phyloP scores from a whole-genome alignment of 2,113 vertebrate species.

The Romanogobio albipinnatus region DNA sequence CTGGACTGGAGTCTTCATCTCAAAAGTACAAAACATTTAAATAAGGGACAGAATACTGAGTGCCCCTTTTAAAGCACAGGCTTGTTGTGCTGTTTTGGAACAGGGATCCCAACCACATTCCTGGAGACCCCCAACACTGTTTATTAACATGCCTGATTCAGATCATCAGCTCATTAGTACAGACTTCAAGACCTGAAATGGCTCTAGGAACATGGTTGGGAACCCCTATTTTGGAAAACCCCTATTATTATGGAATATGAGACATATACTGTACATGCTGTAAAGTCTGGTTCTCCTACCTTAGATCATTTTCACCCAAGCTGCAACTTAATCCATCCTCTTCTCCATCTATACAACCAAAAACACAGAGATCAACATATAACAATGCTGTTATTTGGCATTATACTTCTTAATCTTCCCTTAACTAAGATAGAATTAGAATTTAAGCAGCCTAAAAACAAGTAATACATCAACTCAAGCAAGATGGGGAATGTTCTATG shows the following conservation, averaged over 20 bases:
- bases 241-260: not conserved
- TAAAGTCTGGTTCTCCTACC: conserved; percentile 55
- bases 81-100: no score
- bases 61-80: no score
- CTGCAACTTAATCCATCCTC: conserved; percentile 60
- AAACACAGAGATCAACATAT: conserved; percentile 11
- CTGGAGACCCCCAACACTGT: no score
- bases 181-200: no score
- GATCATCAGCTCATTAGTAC: no score
- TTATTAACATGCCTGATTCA: no score
- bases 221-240: no score
- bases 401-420: not conserved
- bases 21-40: not conserved
- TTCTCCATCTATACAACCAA: conserved; percentile 72
- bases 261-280: not conserved
- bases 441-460: not conserved
- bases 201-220: no score
- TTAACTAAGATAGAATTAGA: not conserved
- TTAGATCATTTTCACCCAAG: conserved; percentile 71
- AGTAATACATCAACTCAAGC: not conserved
- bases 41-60: not conserved
- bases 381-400: not conserved
- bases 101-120: no score
- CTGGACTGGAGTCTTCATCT: not conserved
- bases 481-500: not conserved